phyloP scores from a whole-genome alignment of 1,140 invertebrate genomes.

The Diorhabda elongata region DNA sequence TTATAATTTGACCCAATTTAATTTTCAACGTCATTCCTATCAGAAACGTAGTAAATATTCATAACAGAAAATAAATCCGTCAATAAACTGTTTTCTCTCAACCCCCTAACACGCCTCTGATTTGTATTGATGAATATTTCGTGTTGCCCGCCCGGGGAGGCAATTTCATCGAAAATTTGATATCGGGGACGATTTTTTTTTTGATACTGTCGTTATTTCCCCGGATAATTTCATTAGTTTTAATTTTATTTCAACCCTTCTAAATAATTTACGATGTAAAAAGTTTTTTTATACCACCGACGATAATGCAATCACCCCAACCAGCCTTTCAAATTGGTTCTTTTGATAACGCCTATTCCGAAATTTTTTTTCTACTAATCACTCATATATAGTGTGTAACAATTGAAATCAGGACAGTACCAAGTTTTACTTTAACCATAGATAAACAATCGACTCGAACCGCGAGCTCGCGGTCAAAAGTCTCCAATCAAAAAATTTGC shows the following conservation, averaged over 20 bases:
- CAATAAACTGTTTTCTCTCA: too few relatives aligned
- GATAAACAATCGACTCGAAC: too few relatives aligned
- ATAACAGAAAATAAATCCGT: not conserved
- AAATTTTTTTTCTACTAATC: too few relatives aligned
- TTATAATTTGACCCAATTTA: constrained; percentile 37
- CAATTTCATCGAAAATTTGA: constrained; percentile 21
- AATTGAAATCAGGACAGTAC: too few relatives aligned
- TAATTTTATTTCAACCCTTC: constrained; percentile 3
- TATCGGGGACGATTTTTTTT: constrained; percentile 1
- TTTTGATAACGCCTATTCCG: too few relatives aligned
- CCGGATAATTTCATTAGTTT: not conserved
- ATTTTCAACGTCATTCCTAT: constrained; percentile 19
- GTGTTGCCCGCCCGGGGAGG: constrained; percentile 16
- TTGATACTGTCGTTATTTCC: not conserved
- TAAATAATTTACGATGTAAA: not conserved
- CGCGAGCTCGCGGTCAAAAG: too few relatives aligned
- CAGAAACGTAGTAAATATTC: constrained; percentile 1
- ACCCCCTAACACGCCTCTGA: not conserved
- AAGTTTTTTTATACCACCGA: not conserved
- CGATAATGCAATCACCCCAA: not conserved
- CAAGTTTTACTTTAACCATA: too few relatives aligned
- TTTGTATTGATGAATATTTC: not conserved
- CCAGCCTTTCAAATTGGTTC: too few relatives aligned
- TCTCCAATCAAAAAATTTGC: too few relatives aligned
- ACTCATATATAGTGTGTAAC: too few relatives aligned